phyloP scores from a whole-genome alignment of 1,140 invertebrate genomes.

The Coptotermes formosanus region DNA sequence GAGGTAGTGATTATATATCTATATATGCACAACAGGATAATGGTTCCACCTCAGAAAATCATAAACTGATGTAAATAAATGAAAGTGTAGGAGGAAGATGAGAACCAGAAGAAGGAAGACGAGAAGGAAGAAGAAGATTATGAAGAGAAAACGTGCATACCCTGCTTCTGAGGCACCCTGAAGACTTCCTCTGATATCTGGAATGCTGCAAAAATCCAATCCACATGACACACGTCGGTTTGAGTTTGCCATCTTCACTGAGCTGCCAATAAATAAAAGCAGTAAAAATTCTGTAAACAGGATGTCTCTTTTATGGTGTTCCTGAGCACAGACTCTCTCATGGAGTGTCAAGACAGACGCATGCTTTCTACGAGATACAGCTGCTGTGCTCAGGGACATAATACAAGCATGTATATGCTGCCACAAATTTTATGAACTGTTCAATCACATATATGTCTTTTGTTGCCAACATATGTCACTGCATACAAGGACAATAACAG shows the following conservation, averaged over 20 bases:
- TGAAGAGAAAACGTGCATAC: slow-evolving; percentile 36
- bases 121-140: no score
- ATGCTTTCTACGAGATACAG: background rate
- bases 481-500: no score
- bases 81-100: no score
- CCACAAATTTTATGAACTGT: no score
- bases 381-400: no score
- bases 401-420: background rate
- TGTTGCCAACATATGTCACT: no score
- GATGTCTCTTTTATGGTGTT: background rate
- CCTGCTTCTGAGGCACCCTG: slow-evolving; percentile 41
- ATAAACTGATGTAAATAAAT: no score
- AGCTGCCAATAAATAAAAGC: background rate
- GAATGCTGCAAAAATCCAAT: slow-evolving; percentile 48
- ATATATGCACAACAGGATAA: no score
- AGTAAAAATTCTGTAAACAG: background rate
- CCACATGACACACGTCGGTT: slow-evolving; percentile 48
- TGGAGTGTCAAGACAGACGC: background rate
- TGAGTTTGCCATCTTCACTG: slow-evolving; percentile 15
- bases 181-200: slow-evolving; percentile 49
- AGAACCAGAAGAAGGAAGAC: no score
- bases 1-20: no score
- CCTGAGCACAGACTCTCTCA: background rate
- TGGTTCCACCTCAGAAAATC: no score
- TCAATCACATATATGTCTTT: no score